These are phyloP conservation scores for Gortyna flavago DNA, from an alignment of 2,888 invertebrate species.

Conservation along the genomic window DNA sequence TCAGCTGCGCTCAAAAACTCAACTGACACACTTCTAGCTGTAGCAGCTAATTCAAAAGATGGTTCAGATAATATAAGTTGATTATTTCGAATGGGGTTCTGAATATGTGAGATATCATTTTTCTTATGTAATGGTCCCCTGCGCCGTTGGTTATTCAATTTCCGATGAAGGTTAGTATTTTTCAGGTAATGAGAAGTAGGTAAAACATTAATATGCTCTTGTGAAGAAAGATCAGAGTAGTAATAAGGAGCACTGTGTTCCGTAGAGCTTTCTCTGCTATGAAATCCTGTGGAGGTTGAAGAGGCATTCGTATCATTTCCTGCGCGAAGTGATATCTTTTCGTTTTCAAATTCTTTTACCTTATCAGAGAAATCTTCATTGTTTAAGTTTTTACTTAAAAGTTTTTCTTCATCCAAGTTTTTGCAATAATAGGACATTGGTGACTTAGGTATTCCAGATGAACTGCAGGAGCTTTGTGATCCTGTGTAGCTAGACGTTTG, in stretches of 20 bases:
- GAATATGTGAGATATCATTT: constrained; percentile 93
- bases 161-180: constrained; percentile 88
- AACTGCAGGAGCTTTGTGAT: constrained; percentile 84
- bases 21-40: constrained; percentile 91
- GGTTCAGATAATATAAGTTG: constrained; percentile 79
- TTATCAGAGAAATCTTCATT: constrained; percentile 83
- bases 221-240: constrained; percentile 93
- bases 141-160: constrained; percentile 93
- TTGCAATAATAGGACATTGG: constrained; percentile 88
- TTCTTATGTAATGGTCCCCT: constrained; percentile 90
- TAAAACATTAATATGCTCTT: constrained; percentile 87
- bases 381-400: constrained; percentile 85
- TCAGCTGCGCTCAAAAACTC: constrained; percentile 92
- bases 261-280: constrained; percentile 91
- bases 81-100: constrained; percentile 92
- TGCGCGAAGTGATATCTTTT: constrained; percentile 79
- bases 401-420: constrained; percentile 81
- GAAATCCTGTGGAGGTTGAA: constrained; percentile 86
- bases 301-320: constrained; percentile 79
- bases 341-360: constrained; percentile 86
- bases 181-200: constrained; percentile 86
- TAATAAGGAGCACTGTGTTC: constrained; percentile 95
- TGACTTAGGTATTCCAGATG: constrained; percentile 79
- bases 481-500: constrained; percentile 79
- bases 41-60: constrained; percentile 88